Percentiles rank a stretch among this genome's conserved stretches.
Conservation (phyloP, 92 coral and sea anemone species). For the Porites rus region DNA sequence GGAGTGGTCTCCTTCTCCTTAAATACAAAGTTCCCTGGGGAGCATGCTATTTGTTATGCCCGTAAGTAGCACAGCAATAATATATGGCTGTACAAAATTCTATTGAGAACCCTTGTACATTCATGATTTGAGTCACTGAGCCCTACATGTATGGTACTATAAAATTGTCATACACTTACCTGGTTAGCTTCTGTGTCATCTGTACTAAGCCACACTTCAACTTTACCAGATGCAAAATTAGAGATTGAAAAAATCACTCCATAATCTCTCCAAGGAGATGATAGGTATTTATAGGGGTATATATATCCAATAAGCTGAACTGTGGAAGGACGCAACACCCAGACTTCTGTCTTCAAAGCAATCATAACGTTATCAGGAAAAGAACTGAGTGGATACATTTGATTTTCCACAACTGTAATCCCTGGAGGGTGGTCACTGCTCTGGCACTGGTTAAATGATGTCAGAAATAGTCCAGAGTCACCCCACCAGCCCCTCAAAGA, state of each 20-base stretch:
- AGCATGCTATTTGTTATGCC: no score
- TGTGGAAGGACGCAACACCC: background rate
- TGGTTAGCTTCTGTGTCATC: constrained; percentile 41
- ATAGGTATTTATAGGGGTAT: constrained; percentile 71
- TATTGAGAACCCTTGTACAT: no score
- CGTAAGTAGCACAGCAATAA: no score
- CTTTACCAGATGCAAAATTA: background rate
- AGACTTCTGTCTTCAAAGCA: constrained; percentile 5
- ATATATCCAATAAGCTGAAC: constrained; percentile 66
- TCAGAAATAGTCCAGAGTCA: constrained; percentile 67
- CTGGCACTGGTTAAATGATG: constrained; percentile 70
- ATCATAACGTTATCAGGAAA: constrained; percentile 73
- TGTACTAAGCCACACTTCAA: constrained; percentile 55
- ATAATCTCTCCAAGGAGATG: constrained; percentile 31
- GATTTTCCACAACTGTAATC: constrained; percentile 49
- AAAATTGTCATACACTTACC: constrained; percentile 19
- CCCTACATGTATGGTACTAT: background rate
- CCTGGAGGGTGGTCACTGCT: constrained; percentile 88
- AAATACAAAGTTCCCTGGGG: no score
- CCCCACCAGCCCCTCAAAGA: constrained; percentile 96
- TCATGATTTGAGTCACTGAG: no score
- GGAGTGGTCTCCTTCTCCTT: no score
- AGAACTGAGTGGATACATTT: constrained; percentile 8
- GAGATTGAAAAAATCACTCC: background rate
- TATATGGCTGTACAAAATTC: no score